Evolutionary conservation across 2,888 invertebrate species (phyloP), one percentile per base, ranked within the genome.

Genomic region (Conchocele bisecta): DNA sequence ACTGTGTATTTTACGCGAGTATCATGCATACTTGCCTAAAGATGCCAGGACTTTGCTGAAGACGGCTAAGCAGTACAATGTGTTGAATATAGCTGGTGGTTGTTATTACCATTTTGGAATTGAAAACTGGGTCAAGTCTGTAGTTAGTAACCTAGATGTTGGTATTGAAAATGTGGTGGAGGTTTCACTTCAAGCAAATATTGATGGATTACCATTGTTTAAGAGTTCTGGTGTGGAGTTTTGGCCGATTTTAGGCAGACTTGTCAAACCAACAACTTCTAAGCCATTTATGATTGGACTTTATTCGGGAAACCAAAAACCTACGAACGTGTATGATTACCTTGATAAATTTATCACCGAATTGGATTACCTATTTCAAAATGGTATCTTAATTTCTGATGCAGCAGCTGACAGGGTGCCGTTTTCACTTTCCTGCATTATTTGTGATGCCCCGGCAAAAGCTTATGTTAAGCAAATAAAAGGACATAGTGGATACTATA

Each of bases 381-480:
- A 42, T 42, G 42, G 9, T 22, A 42, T 42, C 7, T 22, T 20
- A 42, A 9, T 42, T 9, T 22, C 42, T 11, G 28, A 41, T 37
- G 9, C 20, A n/a, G 9, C 20, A n/a, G 35, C n/a, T 6, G 37
- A 54, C 24, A 9, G 53, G 28, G 50, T 41, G 7, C 44, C 39
- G 22, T 22, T 79, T 26, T n/a, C 28, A 15, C 29, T 76, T 20
- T 56, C 59, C 22, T 59, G 29, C 59, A 31, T 84, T 22, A 67
- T 85, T 13, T 83, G 85, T 70, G 86, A 88, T 75, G 65, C 82
- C 28, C 84, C 83, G n/a, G 86, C 86, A 1, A 74, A 82, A 63
- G 66, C 75, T 15, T 83, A 71, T 75, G 64, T 86, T 6, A 80
- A 79, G 26, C 59, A 53, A 44, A 50, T 17, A 13, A 75, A 77